phyloP scores from a whole-genome alignment of 1,140 invertebrate species.

The Spodoptera litura region DNA sequence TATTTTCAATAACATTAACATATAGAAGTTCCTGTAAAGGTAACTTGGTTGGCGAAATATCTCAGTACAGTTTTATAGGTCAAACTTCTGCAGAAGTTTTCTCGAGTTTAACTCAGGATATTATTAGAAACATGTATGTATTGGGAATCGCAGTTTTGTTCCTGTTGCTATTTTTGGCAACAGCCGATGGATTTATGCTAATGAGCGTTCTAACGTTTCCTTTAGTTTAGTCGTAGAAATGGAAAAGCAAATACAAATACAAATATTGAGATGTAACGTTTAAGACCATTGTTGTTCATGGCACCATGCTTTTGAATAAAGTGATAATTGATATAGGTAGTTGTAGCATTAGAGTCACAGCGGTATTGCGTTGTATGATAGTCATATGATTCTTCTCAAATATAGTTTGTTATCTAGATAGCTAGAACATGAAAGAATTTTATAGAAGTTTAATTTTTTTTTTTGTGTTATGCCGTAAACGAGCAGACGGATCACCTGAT shows the following conservation, averaged over 20 bases:
- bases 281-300: too few species aligned
- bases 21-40: background rate
- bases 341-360: background rate
- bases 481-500: too few species aligned
- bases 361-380: too few species aligned
- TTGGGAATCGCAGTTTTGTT: conserved; percentile 26
- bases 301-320: too few species aligned
- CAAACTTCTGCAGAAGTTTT: conserved; percentile 17
- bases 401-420: background rate
- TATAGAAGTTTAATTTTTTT: background rate
- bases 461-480: too few species aligned
- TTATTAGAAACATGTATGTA: conserved; percentile 34
- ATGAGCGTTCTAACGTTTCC: conserved; percentile 19
- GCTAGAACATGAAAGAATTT: background rate
- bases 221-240: background rate
- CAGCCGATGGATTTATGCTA: conserved; percentile 24
- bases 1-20: conserved; percentile 30
- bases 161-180: conserved; percentile 35
- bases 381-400: too few species aligned
- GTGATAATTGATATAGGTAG: background rate
- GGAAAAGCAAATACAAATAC: background rate
- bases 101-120: conserved; percentile 19
- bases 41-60: conserved; percentile 18
- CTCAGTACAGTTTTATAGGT: conserved; percentile 7
- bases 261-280: background rate